Evolutionary conservation across 1,140 invertebrate species (phyloP).

Genomic region (Meloidogyne exigua): DNA sequence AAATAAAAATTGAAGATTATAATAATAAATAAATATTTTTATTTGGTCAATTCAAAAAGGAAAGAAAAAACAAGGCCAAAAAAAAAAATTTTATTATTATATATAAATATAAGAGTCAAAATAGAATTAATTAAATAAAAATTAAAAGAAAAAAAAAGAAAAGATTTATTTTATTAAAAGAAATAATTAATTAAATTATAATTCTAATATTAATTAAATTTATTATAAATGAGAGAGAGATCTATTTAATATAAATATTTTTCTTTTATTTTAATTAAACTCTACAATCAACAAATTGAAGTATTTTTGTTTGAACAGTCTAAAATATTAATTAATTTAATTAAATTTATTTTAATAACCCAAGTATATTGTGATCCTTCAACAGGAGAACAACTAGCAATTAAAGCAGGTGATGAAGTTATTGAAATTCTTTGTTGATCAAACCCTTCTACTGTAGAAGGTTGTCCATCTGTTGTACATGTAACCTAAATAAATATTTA

Average conservation of each 20-base stretch:
- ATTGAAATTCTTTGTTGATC: conserved; percentile 63
- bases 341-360: conserved; percentile 17
- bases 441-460: conserved; percentile 63
- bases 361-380: conserved; percentile 63
- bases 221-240: too few species aligned
- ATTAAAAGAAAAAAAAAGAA: too few species aligned
- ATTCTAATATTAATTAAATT: too few species aligned
- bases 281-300: conserved; percentile 63
- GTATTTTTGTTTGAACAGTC: conserved; percentile 60
- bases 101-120: too few species aligned
- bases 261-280: conserved; percentile 45
- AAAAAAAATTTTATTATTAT: too few species aligned
- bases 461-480: conserved; percentile 61
- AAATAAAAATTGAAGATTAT: not conserved
- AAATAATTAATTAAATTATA: too few species aligned
- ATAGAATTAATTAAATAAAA: too few species aligned
- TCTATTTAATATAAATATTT: not conserved
- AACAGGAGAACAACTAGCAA: conserved; percentile 61
- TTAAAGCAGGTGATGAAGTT: conserved; percentile 53
- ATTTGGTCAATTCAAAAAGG: not conserved
- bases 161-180: too few species aligned
- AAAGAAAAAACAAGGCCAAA: too few species aligned
- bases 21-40: not conserved
- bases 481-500: conserved; percentile 52
- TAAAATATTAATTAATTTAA: conserved; percentile 7